Conservation (phyloP, 53 echinoderm and acorn worm species). For the Antedon mediterranea region DNA sequence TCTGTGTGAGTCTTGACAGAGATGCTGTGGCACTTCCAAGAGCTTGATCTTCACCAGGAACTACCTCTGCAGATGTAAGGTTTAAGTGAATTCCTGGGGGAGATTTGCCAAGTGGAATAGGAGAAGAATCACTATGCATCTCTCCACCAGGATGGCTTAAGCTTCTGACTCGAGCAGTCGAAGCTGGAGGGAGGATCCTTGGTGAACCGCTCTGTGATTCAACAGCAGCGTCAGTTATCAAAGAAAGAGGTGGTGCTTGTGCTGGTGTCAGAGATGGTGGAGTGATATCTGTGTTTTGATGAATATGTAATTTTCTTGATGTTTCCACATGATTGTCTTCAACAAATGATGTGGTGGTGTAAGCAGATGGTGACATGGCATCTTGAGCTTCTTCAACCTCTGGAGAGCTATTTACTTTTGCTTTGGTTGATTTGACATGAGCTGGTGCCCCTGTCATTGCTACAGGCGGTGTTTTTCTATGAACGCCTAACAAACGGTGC, state of each 20-base stretch:
- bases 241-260: slow-evolving; percentile 60
- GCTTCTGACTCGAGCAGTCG: slow-evolving; percentile 61
- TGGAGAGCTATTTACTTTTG: slow-evolving; percentile 29
- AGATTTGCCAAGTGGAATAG: slow-evolving; percentile 13
- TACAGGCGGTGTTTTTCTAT: slow-evolving; percentile 19
- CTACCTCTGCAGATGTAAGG: slow-evolving; percentile 38
- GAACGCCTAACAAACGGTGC: slow-evolving; percentile 6
- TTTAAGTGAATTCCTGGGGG: slow-evolving; percentile 55
- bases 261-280: slow-evolving; percentile 66
- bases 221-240: slow-evolving; percentile 23
- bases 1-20: slow-evolving; percentile 41
- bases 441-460: slow-evolving; percentile 31
- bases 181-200: slow-evolving; percentile 66
- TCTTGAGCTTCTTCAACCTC: slow-evolving; percentile 82
- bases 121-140: neutral
- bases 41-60: slow-evolving; percentile 26
- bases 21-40: slow-evolving; percentile 62
- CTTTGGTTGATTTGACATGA: neutral
- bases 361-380: slow-evolving; percentile 72
- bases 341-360: neutral
- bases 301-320: too few relatives aligned
- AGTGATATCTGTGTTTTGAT: neutral
- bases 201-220: slow-evolving; percentile 33
- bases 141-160: slow-evolving; percentile 16
- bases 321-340: too few relatives aligned